phyloP scores from a whole-genome alignment of 2,113 vertebrate species.

The Bos indicus region DNA sequence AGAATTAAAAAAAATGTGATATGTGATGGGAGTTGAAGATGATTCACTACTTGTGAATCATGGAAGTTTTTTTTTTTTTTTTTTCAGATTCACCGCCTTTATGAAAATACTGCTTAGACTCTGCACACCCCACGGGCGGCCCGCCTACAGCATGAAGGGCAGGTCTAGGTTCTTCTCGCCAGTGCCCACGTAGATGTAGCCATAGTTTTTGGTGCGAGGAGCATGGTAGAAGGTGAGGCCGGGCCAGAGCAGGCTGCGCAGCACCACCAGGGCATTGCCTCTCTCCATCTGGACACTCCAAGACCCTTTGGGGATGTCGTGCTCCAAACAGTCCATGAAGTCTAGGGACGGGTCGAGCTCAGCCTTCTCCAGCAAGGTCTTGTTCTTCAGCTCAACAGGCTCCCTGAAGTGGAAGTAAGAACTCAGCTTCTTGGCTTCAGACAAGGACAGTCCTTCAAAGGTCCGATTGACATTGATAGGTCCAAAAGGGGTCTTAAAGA shows the following conservation, averaged over 20 bases:
- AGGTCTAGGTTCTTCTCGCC: no score
- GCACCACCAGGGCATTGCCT: no score
- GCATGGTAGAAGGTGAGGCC: no score
- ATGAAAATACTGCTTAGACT: no score
- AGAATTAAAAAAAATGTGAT: neutral
- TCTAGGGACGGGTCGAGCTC: slow-evolving; percentile 89
- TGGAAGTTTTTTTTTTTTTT: no score
- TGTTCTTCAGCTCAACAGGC: slow-evolving; percentile 84
- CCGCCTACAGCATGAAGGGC: no score
- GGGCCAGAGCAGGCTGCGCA: no score
- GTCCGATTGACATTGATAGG: slow-evolving; percentile 86
- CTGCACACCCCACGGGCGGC: no score
- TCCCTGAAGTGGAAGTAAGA: slow-evolving; percentile 91
- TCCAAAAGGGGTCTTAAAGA: slow-evolving; percentile 86
- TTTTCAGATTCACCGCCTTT: no score
- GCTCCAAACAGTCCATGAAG: slow-evolving; percentile 90
- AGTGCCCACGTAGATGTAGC: no score
- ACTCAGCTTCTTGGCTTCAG: slow-evolving; percentile 86
- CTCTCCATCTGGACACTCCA: no score
- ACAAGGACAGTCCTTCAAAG: slow-evolving; percentile 90
- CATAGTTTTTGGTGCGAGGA: no score
- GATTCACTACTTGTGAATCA: neutral
- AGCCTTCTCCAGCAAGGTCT: slow-evolving; percentile 86
- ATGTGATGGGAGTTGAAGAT: neutral
- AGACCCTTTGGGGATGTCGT: slow-evolving; percentile 89